These are phyloP conservation scores for Synanthedon myopaeformis DNA, from an alignment of 2,888 invertebrate genomes.

Conservation along the genomic window DNA sequence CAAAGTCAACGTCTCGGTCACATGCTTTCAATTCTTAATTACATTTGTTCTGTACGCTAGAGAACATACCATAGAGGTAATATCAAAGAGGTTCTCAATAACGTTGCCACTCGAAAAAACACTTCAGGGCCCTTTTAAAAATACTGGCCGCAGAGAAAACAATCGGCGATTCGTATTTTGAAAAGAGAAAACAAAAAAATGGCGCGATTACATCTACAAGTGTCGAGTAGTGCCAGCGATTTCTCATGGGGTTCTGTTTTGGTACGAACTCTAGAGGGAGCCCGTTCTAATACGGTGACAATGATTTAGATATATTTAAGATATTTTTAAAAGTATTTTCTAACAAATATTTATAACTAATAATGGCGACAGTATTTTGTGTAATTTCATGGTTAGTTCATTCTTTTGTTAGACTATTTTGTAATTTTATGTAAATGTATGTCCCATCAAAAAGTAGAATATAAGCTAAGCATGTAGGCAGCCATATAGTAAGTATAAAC, in stretches of 20 bases:
- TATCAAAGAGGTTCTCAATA: conserved; percentile 44
- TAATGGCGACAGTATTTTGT: not conserved
- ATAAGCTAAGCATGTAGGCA: no score
- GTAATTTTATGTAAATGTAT: no score
- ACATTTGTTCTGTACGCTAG: conserved; percentile 20
- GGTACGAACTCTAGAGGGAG: conserved; percentile 62
- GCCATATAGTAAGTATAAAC: no score
- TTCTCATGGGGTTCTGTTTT: conserved; percentile 69
- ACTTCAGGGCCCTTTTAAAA: conserved; percentile 39
- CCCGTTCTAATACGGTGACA: conserved; percentile 25
- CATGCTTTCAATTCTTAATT: conserved; percentile 29
- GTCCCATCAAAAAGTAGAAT: no score
- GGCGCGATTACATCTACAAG: conserved; percentile 66
- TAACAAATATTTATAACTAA: not conserved
- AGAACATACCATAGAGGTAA: conserved; percentile 15
- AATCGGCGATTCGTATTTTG: conserved; percentile 35
- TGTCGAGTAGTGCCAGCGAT: conserved; percentile 45
- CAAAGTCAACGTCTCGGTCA: conserved; percentile 23
- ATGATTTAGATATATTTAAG: not conserved
- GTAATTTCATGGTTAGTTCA: no score
- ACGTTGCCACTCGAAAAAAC: conserved; percentile 46
- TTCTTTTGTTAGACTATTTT: no score
- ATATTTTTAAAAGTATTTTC: not conserved
- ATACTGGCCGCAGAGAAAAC: conserved; percentile 51
- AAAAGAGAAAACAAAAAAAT: conserved; percentile 56